These are phyloP conservation scores for Drosophila funebris DNA, from an alignment of 1,140 invertebrate genomes.

Conservation along the genomic window DNA sequence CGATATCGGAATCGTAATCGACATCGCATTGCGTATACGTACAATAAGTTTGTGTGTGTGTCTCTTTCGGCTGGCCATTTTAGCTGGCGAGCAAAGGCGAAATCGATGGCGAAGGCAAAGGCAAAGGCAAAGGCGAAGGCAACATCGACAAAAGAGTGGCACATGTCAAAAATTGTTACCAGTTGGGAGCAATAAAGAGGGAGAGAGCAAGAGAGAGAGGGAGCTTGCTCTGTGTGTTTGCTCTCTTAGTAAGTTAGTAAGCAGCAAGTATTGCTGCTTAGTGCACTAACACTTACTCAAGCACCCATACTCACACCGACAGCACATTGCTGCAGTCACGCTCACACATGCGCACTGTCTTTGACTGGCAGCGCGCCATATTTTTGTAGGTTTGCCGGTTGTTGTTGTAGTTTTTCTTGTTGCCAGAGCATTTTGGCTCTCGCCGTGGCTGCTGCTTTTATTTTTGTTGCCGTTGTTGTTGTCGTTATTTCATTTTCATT, in stretches of 20 bases:
- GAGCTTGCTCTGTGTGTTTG: neutral
- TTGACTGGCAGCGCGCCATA: conserved; percentile 38
- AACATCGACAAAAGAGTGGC: conserved; percentile 13
- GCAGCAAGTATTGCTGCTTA: neutral
- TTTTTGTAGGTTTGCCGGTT: conserved; percentile 45
- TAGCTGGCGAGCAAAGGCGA: neutral
- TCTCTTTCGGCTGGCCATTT: conserved; percentile 30
- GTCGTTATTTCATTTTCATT: conserved; percentile 44
- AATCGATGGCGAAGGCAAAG: neutral
- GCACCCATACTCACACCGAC: neutral
- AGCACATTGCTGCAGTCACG: conserved; percentile 20
- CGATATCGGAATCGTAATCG: conserved; percentile 22
- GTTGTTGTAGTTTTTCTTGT: conserved; percentile 39
- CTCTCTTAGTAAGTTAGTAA: conserved; percentile 9
- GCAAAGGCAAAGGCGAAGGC: neutral
- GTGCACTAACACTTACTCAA: neutral
- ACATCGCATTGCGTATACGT: conserved; percentile 47
- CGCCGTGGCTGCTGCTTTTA: conserved; percentile 3
- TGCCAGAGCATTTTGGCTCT: conserved; percentile 9
- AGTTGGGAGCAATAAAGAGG: neutral
- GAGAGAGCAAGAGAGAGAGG: neutral
- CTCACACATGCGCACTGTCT: conserved; percentile 41
- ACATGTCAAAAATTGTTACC: conserved; percentile 23
- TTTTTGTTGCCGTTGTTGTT: conserved; percentile 19
- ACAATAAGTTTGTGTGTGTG: neutral